Evolutionary conservation across 2,888 invertebrate species (phyloP), one percentile per base, ranked within the genome.

Genomic region (Rotaria magnacalcarata): DNA sequence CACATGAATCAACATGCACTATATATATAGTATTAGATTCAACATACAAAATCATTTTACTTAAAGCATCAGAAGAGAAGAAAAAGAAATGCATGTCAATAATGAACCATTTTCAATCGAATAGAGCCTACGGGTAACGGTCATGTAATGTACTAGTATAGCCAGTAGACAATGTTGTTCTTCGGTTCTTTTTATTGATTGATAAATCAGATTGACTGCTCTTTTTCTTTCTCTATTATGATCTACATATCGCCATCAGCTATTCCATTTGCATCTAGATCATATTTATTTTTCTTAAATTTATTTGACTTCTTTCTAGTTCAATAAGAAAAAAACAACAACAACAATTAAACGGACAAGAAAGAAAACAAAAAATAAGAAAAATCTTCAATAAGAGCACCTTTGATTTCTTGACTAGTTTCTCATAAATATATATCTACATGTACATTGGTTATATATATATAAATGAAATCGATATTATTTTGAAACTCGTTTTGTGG

Each of bases 41-140:
- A 14, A 67, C 67, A 34, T 19, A 67, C 34, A 34, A 67, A 34
- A 27, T 14, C 34, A 67, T 41, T 41, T 67, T 67, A 34, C 14
- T 16, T 67, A 67, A 19, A 34, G 19, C 34, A 67, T 27, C 34
- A 67, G 67, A 34, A 19, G 34, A 67, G 19, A 27, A 67, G 34
- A 67, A 27, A 41, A 67, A 67, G 67, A 67, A 67, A 67, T 67
- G 67, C 67, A 67, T 67, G 67, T 34, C 67, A 34, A 67, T 67
- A 67, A 67, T 67, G 67, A 67, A 16, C 67, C 67, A 67, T 41
- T 67, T 67, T 34, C 67, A 67, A 67, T 67, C 67, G 27, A 34
- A 34, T 14, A 67, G 19, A 67, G 16, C 67, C 67, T 41, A 67
- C 67, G 67, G 67, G 34, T 67, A 41, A 6, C 34, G 67, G 34